Evolutionary conservation across 30 jellyfish, hydroid and myxozoan species (phyloP), one percentile per base, ranked within the genome.

Genomic region (Hydra vulgaris): DNA sequence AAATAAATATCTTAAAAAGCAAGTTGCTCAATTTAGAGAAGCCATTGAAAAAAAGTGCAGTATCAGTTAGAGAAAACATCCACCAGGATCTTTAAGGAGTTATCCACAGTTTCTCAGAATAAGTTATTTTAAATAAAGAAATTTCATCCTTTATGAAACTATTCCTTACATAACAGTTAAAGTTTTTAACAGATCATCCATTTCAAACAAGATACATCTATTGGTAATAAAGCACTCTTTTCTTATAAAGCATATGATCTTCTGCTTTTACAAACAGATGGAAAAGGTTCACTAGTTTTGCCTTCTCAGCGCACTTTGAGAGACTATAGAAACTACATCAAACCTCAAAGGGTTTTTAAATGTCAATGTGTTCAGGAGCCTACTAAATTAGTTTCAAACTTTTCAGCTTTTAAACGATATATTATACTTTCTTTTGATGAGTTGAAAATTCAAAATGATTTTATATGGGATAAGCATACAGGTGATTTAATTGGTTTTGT

Each of bases 401-500:
- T 40, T 40, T 40, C 61, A 40, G 61, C 12, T 3, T 12, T 12
- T 40, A 12, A 40, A 40, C 61, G 61, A 40, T 40, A 40, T 40
- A 12, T 40, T 40, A 12, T 40, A 40, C 61, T 12, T 40, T 68
- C 75, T 68, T 68, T 68, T 68, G 75, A 68, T 68, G 75, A 68
- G 27, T 3, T 68, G 25, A 68, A 68, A 68, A 23, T 68, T 68
- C 75, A 68, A 68, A 23, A 68, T n/a, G 27, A 68, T 23, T 15
- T 68, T n/a, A 16, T 68, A 8, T 68, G 25, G 25, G 75, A 68
- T 15, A 68, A 68, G 27, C 75, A 7, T 15, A 23, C 75, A 68
- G 27, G 27, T 68, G 75, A 68, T n/a, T 68, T 68, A n/a, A 68
- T 68, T 68, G 75, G 75, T 20, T 68, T n/a, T 68, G 75, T 68